These are phyloP conservation scores for Tachuris rubrigastra DNA, from an alignment of 2,113 vertebrate species.

Conservation along the genomic window DNA sequence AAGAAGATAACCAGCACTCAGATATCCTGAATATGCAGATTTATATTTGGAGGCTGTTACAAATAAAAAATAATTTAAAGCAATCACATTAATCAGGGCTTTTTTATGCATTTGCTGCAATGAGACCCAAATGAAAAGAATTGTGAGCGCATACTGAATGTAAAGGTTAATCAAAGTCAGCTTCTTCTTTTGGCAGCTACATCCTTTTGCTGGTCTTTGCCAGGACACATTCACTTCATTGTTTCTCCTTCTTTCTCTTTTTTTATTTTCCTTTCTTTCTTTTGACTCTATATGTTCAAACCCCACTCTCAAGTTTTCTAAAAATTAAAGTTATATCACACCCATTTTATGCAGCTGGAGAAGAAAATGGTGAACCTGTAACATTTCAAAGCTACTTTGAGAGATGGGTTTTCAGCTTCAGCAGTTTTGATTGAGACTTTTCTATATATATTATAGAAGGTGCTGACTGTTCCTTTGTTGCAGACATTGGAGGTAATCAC, in stretches of 20 bases:
- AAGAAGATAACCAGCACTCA: background rate
- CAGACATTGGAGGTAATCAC: background rate
- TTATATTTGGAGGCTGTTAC: conserved; percentile 17
- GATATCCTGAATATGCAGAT: background rate
- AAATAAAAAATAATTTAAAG: conserved; percentile 9
- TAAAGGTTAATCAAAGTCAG: conserved; percentile 29
- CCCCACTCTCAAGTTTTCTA: background rate
- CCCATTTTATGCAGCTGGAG: background rate
- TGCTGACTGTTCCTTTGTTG: background rate
- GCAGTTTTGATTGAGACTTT: background rate
- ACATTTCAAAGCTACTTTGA: background rate
- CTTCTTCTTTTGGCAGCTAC: background rate
- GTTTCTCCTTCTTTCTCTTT: background rate
- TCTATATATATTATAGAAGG: background rate
- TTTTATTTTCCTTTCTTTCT: background rate
- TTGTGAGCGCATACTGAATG: background rate
- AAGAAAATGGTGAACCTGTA: background rate
- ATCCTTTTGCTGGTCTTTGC: background rate
- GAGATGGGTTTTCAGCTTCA: background rate
- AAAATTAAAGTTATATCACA: background rate
- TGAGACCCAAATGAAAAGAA: background rate
- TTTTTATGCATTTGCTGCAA: background rate
- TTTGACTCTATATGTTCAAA: background rate
- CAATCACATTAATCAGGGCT: background rate
- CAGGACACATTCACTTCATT: background rate